Base-by-base conservation (phyloP, 1,140 invertebrate genomes). In the Sminthurides bifidus region DNA sequence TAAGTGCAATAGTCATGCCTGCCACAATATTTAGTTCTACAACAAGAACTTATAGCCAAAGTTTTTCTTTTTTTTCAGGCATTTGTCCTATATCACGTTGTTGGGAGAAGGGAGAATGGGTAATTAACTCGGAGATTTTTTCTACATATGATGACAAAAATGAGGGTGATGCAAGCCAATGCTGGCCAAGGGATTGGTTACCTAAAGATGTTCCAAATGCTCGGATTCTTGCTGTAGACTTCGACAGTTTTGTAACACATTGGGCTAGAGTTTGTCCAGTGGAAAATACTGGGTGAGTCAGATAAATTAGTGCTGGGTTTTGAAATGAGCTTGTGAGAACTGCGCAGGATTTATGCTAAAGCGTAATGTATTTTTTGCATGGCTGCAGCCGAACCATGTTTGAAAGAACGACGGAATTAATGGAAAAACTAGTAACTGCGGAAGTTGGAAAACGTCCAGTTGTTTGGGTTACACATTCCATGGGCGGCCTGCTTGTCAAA, bases 401-500 rank as follows among this genome's bases (percentile, higher is more conserved):
- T 57, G 74, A 77, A 19, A 72, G 83, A 68, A 80, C 81, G 52
- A 65, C 73, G 27, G 77, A 81, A 64, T 70, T 89, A 37, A 66
- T 78, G 6, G 67, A 75, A 21, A 82, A 81, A 65, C 69, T 90
- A 40, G 54, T 76, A 29, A 69, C 73, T 65, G 81, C 84, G 54
- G 81, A 79, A 54, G 75, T 90, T 23, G 86, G 86, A 2, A 70
- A 74, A 48, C 74, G 79, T 65, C 83, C 84, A 5, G 76, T 86
- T 52, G 75, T 89, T 51, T 89, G 84, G 83, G 73, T 88, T 21
- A 79, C 82, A 17, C 86, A 90, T 71, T 89, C 85, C 3, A 88
- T 89, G 85, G 87, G 87, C 64, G 87, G 85, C 41, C 73, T 90
- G 15, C 73, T 89, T 40, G 80, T 86, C 1, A 89, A 90, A 72